Evolutionary conservation across 2,888 invertebrate genomes (phyloP).

Genomic region (Leistus spinibarbis): DNA sequence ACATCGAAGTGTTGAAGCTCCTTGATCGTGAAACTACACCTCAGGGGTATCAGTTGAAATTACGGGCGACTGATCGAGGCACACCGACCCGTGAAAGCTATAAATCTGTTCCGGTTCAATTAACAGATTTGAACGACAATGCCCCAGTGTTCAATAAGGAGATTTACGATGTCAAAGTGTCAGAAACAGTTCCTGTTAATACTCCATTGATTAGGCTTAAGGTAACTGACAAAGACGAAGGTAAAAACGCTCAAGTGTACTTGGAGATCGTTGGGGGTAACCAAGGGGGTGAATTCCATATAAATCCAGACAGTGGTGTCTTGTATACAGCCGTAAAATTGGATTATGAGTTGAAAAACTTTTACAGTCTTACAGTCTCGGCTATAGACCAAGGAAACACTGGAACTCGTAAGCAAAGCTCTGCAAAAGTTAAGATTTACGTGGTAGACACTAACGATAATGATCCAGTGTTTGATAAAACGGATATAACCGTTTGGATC

Average conservation of each 20-base stretch:
- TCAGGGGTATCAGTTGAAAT: slow-evolving; percentile 84
- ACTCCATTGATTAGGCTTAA: slow-evolving; percentile 87
- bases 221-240: slow-evolving; percentile 84
- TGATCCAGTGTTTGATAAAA: slow-evolving; percentile 83
- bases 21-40: slow-evolving; percentile 80
- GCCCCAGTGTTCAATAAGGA: slow-evolving; percentile 86
- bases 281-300: slow-evolving; percentile 84
- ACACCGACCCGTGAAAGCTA: slow-evolving; percentile 78
- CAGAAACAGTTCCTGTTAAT: slow-evolving; percentile 87
- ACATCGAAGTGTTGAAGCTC: slow-evolving; percentile 77
- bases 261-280: slow-evolving; percentile 92
- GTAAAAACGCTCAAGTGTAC: slow-evolving; percentile 81
- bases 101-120: slow-evolving; percentile 79
- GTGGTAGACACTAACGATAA: slow-evolving; percentile 94
- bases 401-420: slow-evolving; percentile 83
- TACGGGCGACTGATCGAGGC: slow-evolving; percentile 85
- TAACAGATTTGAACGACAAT: slow-evolving; percentile 83
- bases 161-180: slow-evolving; percentile 84
- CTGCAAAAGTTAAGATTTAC: slow-evolving; percentile 88
- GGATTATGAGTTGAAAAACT: slow-evolving; percentile 83
- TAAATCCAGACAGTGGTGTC: slow-evolving; percentile 89
- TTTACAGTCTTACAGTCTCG: slow-evolving; percentile 86
- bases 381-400: slow-evolving; percentile 88
- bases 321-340: slow-evolving; percentile 80
- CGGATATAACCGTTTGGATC: slow-evolving; percentile 72